Percentiles rank a stretch among this genome's conserved stretches.
Evolutionary conservation across 2,888 invertebrate species (phyloP).

Genomic region (Aleiodes alternator): DNA sequence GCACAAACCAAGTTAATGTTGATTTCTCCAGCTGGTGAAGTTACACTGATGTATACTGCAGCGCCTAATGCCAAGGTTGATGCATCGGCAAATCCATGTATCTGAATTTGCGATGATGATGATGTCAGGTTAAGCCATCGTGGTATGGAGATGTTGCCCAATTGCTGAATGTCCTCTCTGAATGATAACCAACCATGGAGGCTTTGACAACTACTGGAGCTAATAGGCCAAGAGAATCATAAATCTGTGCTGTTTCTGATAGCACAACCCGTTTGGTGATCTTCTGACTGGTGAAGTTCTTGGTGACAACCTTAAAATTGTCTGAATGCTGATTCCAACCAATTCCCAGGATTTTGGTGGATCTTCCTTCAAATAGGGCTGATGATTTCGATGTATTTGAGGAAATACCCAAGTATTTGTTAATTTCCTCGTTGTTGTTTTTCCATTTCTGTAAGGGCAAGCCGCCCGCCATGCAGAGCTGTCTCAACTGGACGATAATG

Average conservation of each 20-base stretch:
- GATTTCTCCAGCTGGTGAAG: too few relatives aligned
- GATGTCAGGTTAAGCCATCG: too few relatives aligned
- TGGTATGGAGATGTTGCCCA: too few relatives aligned
- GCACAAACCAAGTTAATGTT: conserved; percentile 52
- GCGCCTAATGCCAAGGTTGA: too few relatives aligned
- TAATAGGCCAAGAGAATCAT: conserved; percentile 45
- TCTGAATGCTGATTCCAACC: conserved; percentile 46
- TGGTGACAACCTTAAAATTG: conserved; percentile 32
- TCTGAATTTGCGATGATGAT: too few relatives aligned
- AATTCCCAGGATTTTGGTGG: conserved; percentile 46
- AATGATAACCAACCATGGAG: background rate
- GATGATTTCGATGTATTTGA: background rate
- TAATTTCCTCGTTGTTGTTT: background rate
- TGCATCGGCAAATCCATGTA: too few relatives aligned
- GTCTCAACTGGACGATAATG: conserved; percentile 22
- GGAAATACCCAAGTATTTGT: background rate
- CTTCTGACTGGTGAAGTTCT: background rate
- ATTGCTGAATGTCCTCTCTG: too few relatives aligned
- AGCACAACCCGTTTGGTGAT: conserved; percentile 38
- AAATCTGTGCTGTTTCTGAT: conserved; percentile 42
- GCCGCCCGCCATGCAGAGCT: conserved; percentile 48
- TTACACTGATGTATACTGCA: too few relatives aligned
- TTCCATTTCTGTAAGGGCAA: conserved; percentile 47
- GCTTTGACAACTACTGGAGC: conserved; percentile 41
- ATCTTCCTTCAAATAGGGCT: background rate